A percentile compares a stretch with the other conserved stretches of the same genome.
Conservation (phyloP, 1,140 invertebrate genomes). For the Arion vulgaris region DNA sequence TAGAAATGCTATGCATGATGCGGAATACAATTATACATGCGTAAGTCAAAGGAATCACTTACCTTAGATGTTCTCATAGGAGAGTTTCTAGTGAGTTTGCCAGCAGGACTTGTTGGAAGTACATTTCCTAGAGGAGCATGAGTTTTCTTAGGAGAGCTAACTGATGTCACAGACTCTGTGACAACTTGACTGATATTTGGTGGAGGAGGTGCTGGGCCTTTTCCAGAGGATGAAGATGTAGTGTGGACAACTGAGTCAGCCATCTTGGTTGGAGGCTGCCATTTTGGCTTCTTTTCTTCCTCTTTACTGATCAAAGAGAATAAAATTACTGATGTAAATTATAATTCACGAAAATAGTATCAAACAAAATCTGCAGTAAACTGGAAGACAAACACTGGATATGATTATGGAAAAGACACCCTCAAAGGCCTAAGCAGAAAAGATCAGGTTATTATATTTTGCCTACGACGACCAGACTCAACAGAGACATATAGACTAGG, state of each 20-base stretch:
- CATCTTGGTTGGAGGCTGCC: constrained; percentile 57
- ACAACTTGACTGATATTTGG: neutral
- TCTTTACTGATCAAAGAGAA: constrained; percentile 49
- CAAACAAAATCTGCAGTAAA: too few relatives aligned
- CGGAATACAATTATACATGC: too few relatives aligned
- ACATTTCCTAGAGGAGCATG: constrained; percentile 45
- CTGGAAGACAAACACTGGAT: too few relatives aligned
- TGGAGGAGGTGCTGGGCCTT: constrained; percentile 28
- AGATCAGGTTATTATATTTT: too few relatives aligned
- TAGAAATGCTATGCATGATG: too few relatives aligned
- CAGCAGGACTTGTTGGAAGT: constrained; percentile 35
- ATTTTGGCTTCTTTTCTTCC: constrained; percentile 59
- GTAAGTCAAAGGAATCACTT: too few relatives aligned
- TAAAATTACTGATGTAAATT: neutral
- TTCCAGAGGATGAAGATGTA: constrained; percentile 8
- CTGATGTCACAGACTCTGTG: neutral
- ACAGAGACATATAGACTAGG: too few relatives aligned
- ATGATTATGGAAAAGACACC: too few relatives aligned
- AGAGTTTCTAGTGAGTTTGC: constrained; percentile 33
- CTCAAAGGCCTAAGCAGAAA: too few relatives aligned
- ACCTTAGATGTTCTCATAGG: constrained; percentile 35
- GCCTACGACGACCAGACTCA: too few relatives aligned
- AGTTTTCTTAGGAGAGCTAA: constrained; percentile 48
- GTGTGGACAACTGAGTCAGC: neutral
- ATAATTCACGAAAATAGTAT: too few relatives aligned